phyloP scores from a whole-genome alignment of 2,113 vertebrate genomes.

The Meles meles region DNA sequence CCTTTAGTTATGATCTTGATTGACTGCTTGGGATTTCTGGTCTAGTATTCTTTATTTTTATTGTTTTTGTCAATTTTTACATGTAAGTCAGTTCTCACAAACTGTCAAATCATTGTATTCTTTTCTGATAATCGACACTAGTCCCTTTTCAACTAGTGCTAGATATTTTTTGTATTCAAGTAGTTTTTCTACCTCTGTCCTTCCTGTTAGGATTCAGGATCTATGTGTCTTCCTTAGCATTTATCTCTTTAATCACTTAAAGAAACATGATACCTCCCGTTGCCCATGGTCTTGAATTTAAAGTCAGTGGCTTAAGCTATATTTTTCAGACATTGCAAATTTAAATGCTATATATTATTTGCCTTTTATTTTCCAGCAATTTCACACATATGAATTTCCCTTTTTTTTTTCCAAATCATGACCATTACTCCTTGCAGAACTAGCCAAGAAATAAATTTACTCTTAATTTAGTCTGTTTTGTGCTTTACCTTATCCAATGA shows the following conservation, averaged over 20 bases:
- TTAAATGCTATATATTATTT: not conserved
- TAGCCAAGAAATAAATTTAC: not conserved
- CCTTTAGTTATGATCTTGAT: not conserved
- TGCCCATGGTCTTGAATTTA: not conserved
- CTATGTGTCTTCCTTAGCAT: not conserved
- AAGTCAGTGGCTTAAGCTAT: not conserved
- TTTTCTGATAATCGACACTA: not conserved
- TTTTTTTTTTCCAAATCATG: not conserved
- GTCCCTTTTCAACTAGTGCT: not conserved
- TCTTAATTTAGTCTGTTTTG: not conserved
- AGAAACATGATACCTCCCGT: not conserved
- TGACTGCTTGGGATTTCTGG: not conserved
- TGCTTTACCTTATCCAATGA: not conserved
- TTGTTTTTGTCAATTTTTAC: not conserved
- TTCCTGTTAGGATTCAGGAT: not conserved
- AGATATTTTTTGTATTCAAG: not conserved
- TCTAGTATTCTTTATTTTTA: not conserved
- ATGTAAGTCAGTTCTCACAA: not conserved
- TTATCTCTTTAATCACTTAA: not conserved
- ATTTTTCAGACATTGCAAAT: not conserved
- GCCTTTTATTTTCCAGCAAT: not conserved
- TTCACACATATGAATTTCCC: not conserved
- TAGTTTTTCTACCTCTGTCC: not conserved
- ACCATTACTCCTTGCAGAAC: not conserved
- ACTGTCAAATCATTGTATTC: not conserved